Base-by-base conservation (phyloP, 1,140 invertebrate genomes). In the Limonius californicus region DNA sequence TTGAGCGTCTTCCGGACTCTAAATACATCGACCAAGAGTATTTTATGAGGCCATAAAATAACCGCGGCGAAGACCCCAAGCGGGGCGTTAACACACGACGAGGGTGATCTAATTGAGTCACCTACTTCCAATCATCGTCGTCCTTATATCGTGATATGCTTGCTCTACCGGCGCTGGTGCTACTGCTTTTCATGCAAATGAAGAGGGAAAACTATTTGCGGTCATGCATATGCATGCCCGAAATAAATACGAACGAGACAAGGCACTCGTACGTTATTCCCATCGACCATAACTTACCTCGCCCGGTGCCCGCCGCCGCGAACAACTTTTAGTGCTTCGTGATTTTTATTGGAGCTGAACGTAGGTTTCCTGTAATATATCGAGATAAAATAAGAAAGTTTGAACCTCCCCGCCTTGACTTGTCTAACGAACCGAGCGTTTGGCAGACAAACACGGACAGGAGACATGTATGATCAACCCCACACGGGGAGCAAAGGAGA, bases 381-480 rank as follows among this genome's bases (percentile, higher is more conserved):
- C 45, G 45, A 50, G 45, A 19, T 50, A 50, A 50, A 50, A 50
- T 50, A 50, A 50, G 45, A 50, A 50, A 50, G 45, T 50, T 50
- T 14, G 45, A 50, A 50, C 45, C 16, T 19, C 14, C 20, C 21
- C 54, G 16, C 43, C 56, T 59, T 63, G 62, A 54, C 62, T 63
- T 63, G 57, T 63, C 47, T 63, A 63, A 63, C 62, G 62, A 63
- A 63, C 62, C 56, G 62, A 63, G 57, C 32, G 50, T 54, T 59
- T 63, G 56, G 57, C 62, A 63, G 62, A 63, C 62, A 63, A 59
- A 63, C 47, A 63, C 50, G 57, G 45, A 50, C 45, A 55, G 54
- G 20, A 57, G 35, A 57, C 56, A 57, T 43, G 35, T 57, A 57
- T 57, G 56, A 57, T 57, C 56, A 57, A 50, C 30, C 12, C 39